These are phyloP conservation scores for Amphiprion clarkii DNA, from an alignment of 2,797 vertebrate species.

Conservation along the genomic window DNA sequence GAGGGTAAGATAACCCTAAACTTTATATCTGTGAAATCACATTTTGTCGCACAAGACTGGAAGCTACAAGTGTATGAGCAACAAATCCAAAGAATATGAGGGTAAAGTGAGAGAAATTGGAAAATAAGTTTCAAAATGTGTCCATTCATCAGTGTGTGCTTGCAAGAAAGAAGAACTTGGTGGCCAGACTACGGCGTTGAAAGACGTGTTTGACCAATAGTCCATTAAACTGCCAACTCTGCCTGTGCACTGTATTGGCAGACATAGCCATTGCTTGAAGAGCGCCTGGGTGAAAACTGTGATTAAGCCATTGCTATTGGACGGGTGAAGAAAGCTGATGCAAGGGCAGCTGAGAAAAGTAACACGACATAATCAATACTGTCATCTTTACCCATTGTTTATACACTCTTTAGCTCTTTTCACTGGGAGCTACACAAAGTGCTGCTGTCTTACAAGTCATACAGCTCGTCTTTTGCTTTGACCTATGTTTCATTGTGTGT, in stretches of 20 bases:
- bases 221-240: constrained; percentile 57
- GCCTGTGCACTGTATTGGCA: constrained; percentile 45
- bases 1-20: constrained; percentile 29
- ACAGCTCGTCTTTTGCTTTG: background rate
- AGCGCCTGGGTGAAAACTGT: constrained; percentile 48
- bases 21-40: constrained; percentile 27
- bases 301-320: constrained; percentile 44
- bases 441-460: constrained; percentile 5
- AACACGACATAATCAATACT: constrained; percentile 50
- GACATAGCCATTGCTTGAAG: constrained; percentile 9
- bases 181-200: constrained; percentile 34
- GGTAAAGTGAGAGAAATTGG: constrained; percentile 47
- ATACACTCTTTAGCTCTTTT: constrained; percentile 20
- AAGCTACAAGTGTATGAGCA: background rate
- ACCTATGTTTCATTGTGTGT: constrained; percentile 7
- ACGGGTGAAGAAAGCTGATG: background rate
- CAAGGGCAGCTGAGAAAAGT: constrained; percentile 13
- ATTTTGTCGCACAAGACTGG: constrained; percentile 16
- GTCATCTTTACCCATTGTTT: constrained; percentile 35
- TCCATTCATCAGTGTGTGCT: constrained; percentile 49
- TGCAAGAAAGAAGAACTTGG: constrained; percentile 46
- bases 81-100: constrained; percentile 29
- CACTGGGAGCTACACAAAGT: constrained; percentile 25
- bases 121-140: constrained; percentile 45
- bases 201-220: constrained; percentile 56